phyloP scores from a whole-genome alignment of 2,113 vertebrate species.

The Mormyrus iriodes region DNA sequence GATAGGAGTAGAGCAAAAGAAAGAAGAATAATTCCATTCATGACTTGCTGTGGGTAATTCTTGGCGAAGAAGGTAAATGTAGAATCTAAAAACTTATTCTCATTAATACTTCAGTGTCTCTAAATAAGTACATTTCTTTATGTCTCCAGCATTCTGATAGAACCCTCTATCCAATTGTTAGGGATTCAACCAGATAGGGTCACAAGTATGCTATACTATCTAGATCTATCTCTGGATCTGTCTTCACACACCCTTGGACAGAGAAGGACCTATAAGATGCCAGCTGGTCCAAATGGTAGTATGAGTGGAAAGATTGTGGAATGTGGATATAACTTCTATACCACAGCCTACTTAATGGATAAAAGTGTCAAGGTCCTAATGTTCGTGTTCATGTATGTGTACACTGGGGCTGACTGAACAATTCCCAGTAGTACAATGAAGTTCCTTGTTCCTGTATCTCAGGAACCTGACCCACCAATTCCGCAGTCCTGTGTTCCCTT shows the following conservation, averaged over 20 bases:
- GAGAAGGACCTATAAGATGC: background rate
- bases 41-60: background rate
- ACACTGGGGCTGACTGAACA: background rate
- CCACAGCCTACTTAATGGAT: background rate
- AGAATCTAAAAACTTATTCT: background rate
- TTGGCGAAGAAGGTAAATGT: background rate
- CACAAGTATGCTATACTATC: background rate
- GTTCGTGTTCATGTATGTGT: background rate
- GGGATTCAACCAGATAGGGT: background rate
- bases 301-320: background rate
- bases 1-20: background rate
- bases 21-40: background rate
- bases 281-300: background rate
- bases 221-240: background rate
- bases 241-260: background rate
- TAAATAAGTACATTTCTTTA: background rate
- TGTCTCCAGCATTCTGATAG: background rate
- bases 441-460: background rate
- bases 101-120: background rate
- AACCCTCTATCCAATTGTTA: background rate
- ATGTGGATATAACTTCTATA: background rate
- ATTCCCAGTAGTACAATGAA: background rate
- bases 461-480: background rate
- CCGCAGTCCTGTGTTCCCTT: background rate
- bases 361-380: background rate